Conservation (phyloP, 2,888 invertebrate species). For the Archips crataeganus region DNA sequence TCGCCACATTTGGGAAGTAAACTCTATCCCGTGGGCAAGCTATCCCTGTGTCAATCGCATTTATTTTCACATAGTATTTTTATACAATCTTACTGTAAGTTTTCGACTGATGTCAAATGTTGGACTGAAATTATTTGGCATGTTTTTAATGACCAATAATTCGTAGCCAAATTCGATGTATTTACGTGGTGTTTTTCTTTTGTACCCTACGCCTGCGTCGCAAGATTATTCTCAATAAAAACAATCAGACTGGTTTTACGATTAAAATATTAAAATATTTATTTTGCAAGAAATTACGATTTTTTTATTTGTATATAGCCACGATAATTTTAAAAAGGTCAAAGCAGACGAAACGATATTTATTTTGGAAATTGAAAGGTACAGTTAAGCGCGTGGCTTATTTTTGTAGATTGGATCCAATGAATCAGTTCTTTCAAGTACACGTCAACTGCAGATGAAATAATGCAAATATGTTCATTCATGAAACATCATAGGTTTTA, state of each 20-base stretch:
- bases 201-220: not conserved
- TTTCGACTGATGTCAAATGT: slow-evolving; percentile 5
- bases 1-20: slow-evolving; percentile 73
- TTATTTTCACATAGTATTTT: slow-evolving; percentile 41
- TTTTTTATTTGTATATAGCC: not conserved
- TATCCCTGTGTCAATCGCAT: slow-evolving; percentile 35
- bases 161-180: not conserved
- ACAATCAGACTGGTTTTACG: not conserved
- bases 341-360: slow-evolving; percentile 8
- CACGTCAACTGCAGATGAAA: not conserved
- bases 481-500: not conserved
- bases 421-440: slow-evolving; percentile 4
- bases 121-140: slow-evolving; percentile 15
- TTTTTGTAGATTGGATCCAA: not conserved
- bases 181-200: not conserved
- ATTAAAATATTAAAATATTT: no score
- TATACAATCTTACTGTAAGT: slow-evolving; percentile 26
- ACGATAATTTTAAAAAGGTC: slow-evolving; percentile 9
- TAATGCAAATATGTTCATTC: not conserved
- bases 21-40: not conserved
- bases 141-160: not conserved
- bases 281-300: not conserved
- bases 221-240: not conserved
- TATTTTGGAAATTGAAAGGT: not conserved
- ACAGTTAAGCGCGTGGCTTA: slow-evolving; percentile 6